Base-by-base conservation (phyloP, 92 coral and sea anemone genomes). In the Palythoa caribaeorum region DNA sequence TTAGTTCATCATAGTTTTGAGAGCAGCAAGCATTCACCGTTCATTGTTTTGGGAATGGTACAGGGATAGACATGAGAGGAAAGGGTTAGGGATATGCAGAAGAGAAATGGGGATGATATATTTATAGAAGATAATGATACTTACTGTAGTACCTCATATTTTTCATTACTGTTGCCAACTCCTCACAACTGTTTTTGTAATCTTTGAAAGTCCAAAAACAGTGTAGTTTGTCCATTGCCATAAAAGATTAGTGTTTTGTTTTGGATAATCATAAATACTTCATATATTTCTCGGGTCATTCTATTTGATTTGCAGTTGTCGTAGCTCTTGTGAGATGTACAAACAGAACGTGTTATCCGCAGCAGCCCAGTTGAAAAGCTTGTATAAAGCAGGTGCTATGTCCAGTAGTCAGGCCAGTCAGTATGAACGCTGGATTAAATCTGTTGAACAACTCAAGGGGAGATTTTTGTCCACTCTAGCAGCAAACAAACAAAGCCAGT, bases 361-460 rank as follows among this genome's bases (percentile, higher is more conserved):
- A 1, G 87, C 96, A 17, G 84, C 92, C 12, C 94, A 90, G 84
- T 84, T 97, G 28, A 91, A 88, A 83, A 88, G 92, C 54, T 60
- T 97, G 74, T 88, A 95, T 89, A 90, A 73, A 78, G 92, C 96
- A 39, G 94, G 94, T 47, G 95, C 80, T 40, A 93, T 95, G 98
- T 90, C 91, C 44, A 91, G 89, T 37, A 87, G 89, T 44, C 95
- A 95, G 80, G 21, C 89, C 3, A 90, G 86, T 79, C 93, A 91
- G 71, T 95, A 93, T 71, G 99, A 95, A 83, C 94, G 90, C 76
- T 88, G 95, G 90, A 73, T 85, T 84, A 95, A 88, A 74, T 89
- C 89, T 28, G 91, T 94, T 6, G 99, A 97, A 62, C 93, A 95
- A 76, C 69, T 95, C 19, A 93, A 83, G 89, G 86, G 90, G 21